Evolutionary conservation across 2,113 vertebrate species (phyloP).

Genomic region (Cebidichthys violaceus): DNA sequence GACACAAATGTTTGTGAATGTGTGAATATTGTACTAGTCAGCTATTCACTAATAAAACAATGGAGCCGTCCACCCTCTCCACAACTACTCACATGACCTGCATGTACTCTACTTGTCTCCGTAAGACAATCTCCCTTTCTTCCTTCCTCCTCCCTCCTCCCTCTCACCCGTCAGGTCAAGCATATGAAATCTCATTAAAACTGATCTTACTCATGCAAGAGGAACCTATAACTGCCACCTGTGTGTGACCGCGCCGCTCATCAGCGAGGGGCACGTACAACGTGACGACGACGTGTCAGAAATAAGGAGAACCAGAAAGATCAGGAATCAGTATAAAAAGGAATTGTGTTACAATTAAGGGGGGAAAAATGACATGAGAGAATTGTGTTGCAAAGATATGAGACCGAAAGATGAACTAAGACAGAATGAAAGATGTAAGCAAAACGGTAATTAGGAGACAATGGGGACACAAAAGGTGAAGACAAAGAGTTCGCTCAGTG

Average conservation of each 20-base stretch:
- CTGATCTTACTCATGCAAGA: conserved; percentile 47
- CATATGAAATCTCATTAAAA: conserved; percentile 61
- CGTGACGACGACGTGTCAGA: conserved; percentile 5
- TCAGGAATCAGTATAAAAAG: not conserved
- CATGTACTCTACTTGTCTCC: not conserved
- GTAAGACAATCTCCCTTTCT: not conserved
- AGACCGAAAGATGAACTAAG: not conserved
- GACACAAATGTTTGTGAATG: not conserved
- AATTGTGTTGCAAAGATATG: not conserved
- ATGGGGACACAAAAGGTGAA: not conserved
- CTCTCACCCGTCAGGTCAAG: conserved; percentile 40
- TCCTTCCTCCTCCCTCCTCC: not conserved
- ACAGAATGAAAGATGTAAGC: too few relatives aligned
- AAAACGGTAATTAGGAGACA: not conserved
- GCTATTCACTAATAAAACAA: not conserved
- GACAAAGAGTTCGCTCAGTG: conserved; percentile 2
- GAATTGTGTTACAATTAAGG: not conserved
- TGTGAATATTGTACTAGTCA: not conserved
- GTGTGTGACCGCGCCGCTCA: conserved; percentile 2
- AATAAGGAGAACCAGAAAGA: not conserved
- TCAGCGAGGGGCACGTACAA: conserved; percentile 2
- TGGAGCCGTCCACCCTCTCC: not conserved
- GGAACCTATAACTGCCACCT: conserved; percentile 42
- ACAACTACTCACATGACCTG: conserved; percentile 5
- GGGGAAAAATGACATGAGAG: not conserved